Base-by-base conservation (phyloP, 1,140 invertebrate species). In the Orius insidiosus region DNA sequence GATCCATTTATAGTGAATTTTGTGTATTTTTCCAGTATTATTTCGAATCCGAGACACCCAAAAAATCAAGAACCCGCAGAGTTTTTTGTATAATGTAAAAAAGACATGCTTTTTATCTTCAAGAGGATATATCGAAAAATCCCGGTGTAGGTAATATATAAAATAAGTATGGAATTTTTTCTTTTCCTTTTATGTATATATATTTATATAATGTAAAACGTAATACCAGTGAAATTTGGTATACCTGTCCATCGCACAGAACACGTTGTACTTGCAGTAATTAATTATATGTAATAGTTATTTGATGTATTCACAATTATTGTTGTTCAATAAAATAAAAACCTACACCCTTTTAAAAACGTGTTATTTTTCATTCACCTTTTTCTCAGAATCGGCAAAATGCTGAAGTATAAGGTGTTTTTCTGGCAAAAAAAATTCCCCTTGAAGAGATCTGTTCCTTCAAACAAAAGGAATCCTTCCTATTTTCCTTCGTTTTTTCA, bases 271-370 rank as follows among this genome's bases (percentile, higher is more conserved):
- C 43, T 46, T 46, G 32, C 37, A 37, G 37, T 31, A 18, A 16
- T 13, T 39, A 14, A 34, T 37, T 48, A 24, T 42, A 42, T 48
- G 31, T 42, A 18, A 24, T 32, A 33, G 32, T 32, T 42, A 39
- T 34, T 48, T 48, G 36, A 48, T 48, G 47, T 48, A 48, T 48
- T 43, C 47, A 42, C 47, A 9, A 33, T 49, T 45, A 45, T 32
- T 44, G 14, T 30, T 52, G 30, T 41, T 51, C 45, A 34, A 52
- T 42, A 41, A 52, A 52, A 46, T 42, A 34, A 52, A 52, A 37
- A 43, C 51, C 51, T 52, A 52, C 51, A 52, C 51, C 51, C 46
- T 45, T 49, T 10, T 15, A 18, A 40, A 40, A 40, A 40, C 5
- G 14, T n/a, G n/a, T n/a, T n/a, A 4, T 36, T 36, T 36, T 36